These are phyloP conservation scores for Balaeniceps rex DNA, from an alignment of 2,113 vertebrate genomes.

Conservation along the genomic window DNA sequence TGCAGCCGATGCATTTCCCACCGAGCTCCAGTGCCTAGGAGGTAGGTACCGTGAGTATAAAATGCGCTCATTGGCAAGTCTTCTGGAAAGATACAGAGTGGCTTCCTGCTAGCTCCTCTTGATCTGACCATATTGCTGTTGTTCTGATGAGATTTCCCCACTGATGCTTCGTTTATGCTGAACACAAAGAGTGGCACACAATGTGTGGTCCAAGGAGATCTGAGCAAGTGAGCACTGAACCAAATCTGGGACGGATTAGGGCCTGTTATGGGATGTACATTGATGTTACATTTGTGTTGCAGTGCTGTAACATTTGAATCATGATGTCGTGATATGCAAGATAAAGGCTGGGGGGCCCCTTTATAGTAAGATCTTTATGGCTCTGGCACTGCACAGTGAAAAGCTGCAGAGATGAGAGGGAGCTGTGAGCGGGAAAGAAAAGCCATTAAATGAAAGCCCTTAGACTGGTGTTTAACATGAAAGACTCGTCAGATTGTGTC, in stretches of 20 bases:
- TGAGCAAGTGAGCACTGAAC: constrained; percentile 48
- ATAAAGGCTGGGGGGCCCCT: constrained; percentile 45
- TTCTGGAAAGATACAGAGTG: background rate
- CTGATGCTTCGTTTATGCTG: background rate
- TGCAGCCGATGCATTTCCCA: background rate
- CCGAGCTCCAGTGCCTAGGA: background rate
- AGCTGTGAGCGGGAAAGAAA: constrained; percentile 9
- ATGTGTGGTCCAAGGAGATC: constrained; percentile 64
- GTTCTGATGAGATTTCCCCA: constrained; percentile 32
- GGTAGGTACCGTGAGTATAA: background rate
- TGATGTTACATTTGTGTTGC: constrained; percentile 69
- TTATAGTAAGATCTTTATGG: constrained; percentile 1
- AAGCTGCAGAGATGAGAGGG: constrained; percentile 44
- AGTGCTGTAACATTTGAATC: constrained; percentile 55
- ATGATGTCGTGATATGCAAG: constrained; percentile 50
- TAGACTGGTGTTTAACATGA: background rate
- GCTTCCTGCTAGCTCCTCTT: constrained; percentile 37
- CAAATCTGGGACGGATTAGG: constrained; percentile 58
- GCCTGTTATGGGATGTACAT: constrained; percentile 60
- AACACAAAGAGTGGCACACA: constrained; percentile 53
- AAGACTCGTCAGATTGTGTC: background rate
- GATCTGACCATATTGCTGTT: constrained; percentile 6
- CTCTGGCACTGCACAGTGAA: constrained; percentile 23
- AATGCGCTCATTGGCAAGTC: background rate
- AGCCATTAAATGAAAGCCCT: background rate